Evolutionary conservation across 2,113 vertebrate species (phyloP).

Genomic region (Microcebus murinus): DNA sequence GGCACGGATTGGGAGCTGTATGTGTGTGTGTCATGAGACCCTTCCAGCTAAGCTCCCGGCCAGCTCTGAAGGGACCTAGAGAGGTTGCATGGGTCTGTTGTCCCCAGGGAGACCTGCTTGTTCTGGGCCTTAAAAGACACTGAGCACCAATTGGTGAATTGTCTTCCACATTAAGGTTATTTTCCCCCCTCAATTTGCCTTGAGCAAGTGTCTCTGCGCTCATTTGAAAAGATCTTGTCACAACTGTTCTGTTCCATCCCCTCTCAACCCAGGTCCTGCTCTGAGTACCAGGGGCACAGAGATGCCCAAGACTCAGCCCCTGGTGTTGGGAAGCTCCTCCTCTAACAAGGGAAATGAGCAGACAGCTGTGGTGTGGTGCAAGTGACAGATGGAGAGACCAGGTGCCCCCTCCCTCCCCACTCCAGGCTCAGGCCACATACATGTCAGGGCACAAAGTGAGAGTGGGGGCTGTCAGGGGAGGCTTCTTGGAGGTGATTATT

Average conservation of each 20-base stretch:
- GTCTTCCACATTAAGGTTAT: not conserved
- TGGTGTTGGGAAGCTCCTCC: not conserved
- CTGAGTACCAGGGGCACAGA: not conserved
- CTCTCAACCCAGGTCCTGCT: not conserved
- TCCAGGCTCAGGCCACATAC: too few species aligned
- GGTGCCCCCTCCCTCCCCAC: rapidly evolving
- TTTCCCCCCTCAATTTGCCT: not conserved
- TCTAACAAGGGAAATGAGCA: not conserved
- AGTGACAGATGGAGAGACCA: not conserved
- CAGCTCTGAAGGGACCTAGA: not conserved
- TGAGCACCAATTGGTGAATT: not conserved
- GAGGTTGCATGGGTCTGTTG: not conserved
- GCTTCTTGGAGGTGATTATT: not conserved
- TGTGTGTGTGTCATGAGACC: not conserved
- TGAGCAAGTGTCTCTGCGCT: not conserved
- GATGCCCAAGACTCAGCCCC: not conserved
- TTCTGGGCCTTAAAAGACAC: not conserved
- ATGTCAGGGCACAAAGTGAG: not conserved
- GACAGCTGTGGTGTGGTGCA: not conserved
- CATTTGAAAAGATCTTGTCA: not conserved
- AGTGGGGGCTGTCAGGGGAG: not conserved
- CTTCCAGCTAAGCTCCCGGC: not conserved
- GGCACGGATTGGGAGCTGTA: not conserved
- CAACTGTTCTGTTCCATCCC: not conserved
- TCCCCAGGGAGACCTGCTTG: not conserved